phyloP scores from a whole-genome alignment of 2,888 invertebrate species.

The Scaeva pyrastri region DNA sequence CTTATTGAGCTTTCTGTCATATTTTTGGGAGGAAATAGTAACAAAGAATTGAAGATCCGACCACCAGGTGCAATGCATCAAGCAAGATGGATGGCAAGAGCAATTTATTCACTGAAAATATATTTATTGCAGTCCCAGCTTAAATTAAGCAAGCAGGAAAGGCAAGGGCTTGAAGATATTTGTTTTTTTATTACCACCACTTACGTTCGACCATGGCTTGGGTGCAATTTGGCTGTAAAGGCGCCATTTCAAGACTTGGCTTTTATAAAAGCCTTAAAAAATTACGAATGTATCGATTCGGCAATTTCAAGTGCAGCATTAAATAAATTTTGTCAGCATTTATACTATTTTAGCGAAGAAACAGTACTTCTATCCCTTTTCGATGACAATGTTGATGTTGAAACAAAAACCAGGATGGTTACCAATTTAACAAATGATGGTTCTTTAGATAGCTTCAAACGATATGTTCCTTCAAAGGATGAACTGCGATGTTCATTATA shows the following conservation, averaged over 20 bases:
- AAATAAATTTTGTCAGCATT: constrained; percentile 73
- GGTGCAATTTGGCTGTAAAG: constrained; percentile 72
- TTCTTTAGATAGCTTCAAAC: too few species aligned
- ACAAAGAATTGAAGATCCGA: constrained; percentile 55
- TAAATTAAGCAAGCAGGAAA: too few species aligned
- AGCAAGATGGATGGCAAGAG: too few species aligned
- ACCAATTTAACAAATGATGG: background rate
- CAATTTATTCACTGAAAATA: too few species aligned
- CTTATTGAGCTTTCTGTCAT: constrained; percentile 51
- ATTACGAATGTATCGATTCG: constrained; percentile 65
- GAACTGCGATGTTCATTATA: too few species aligned
- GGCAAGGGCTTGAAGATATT: constrained; percentile 60
- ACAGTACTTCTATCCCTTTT: constrained; percentile 53
- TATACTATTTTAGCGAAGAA: constrained; percentile 76
- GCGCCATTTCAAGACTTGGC: constrained; percentile 57
- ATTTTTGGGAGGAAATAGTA: constrained; percentile 53
- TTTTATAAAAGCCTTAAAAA: constrained; percentile 66
- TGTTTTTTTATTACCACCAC: constrained; percentile 76
- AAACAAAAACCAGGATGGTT: constrained; percentile 12
- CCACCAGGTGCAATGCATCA: constrained; percentile 77
- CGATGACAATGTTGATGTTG: background rate
- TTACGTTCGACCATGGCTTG: constrained; percentile 77
- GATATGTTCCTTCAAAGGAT: too few species aligned
- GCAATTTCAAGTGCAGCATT: constrained; percentile 60
- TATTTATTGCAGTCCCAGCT: too few species aligned